These are phyloP conservation scores for Antheraea pernyi DNA, from an alignment of 1,140 invertebrate genomes.

Conservation along the genomic window DNA sequence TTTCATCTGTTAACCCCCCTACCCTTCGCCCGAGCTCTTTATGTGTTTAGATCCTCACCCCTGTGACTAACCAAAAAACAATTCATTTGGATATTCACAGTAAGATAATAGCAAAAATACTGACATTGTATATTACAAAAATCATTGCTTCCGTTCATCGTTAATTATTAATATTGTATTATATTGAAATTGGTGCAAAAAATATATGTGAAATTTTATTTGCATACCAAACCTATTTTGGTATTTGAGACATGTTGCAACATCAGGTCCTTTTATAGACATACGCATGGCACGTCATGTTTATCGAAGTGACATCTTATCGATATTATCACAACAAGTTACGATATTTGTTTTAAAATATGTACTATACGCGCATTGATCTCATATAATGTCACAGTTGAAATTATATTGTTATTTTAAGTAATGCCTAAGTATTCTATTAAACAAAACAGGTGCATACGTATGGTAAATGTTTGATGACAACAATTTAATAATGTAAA, in stretches of 20 bases:
- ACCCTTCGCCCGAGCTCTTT: conserved; percentile 75
- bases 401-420: too few species aligned
- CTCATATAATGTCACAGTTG: too few species aligned
- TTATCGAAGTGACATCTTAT: too few species aligned
- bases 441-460: too few species aligned
- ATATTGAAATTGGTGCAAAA: conserved; percentile 72
- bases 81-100: conserved; percentile 73
- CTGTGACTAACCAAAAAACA: conserved; percentile 76
- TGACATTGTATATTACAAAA: conserved; percentile 68
- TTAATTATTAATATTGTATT: conserved; percentile 32
- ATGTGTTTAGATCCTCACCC: conserved; percentile 79
- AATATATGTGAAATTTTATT: conserved; percentile 19
- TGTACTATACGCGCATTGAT: too few species aligned
- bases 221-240: conserved; percentile 12
- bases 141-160: conserved; percentile 70
- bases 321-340: too few species aligned
- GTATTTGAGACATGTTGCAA: not conserved
- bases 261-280: too few species aligned
- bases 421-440: too few species aligned
- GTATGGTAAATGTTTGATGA: too few species aligned
- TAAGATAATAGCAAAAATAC: conserved; percentile 59
- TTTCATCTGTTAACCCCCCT: conserved; percentile 80
- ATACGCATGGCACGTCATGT: too few species aligned
- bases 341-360: too few species aligned
- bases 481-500: too few species aligned